These are phyloP conservation scores for Fundulus diaphanus DNA, from an alignment of 2,797 vertebrate species.

Conservation along the genomic window DNA sequence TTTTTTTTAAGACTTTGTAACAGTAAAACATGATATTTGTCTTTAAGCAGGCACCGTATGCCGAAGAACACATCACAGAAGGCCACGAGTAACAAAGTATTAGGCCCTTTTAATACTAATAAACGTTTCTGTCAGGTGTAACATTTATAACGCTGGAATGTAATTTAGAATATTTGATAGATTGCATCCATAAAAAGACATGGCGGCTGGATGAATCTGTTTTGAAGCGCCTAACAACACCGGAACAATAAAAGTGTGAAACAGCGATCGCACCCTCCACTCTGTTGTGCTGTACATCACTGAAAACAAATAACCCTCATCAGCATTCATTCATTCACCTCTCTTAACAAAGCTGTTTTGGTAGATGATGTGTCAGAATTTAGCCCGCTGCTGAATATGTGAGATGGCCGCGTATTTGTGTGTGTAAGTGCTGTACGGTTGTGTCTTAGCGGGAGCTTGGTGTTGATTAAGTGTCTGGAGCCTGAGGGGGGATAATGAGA, in stretches of 20 bases:
- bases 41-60: slow-evolving; percentile 3
- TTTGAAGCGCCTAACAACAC: slow-evolving; percentile 70
- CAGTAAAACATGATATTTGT: background rate
- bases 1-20: no score
- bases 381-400: slow-evolving; percentile 39
- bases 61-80: background rate
- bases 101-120: slow-evolving; percentile 30
- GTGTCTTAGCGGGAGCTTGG: slow-evolving; percentile 73
- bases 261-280: slow-evolving; percentile 66
- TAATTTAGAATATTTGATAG: slow-evolving; percentile 58
- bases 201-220: slow-evolving; percentile 71
- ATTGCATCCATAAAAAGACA: slow-evolving; percentile 51
- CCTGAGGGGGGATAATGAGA: slow-evolving; percentile 81
- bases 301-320: slow-evolving; percentile 77
- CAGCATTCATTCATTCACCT: slow-evolving; percentile 72
- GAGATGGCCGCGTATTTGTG: slow-evolving; percentile 31
- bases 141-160: slow-evolving; percentile 46
- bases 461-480: slow-evolving; percentile 82
- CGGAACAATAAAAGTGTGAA: slow-evolving; percentile 75
- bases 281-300: slow-evolving; percentile 70
- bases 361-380: slow-evolving; percentile 71
- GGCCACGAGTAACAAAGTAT: slow-evolving; percentile 19
- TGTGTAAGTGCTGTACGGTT: slow-evolving; percentile 48
- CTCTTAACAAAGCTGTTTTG: slow-evolving; percentile 55
- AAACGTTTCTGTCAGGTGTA: slow-evolving; percentile 29